phyloP scores from a whole-genome alignment of 1,140 invertebrate species.

The Orchesella cincta region DNA sequence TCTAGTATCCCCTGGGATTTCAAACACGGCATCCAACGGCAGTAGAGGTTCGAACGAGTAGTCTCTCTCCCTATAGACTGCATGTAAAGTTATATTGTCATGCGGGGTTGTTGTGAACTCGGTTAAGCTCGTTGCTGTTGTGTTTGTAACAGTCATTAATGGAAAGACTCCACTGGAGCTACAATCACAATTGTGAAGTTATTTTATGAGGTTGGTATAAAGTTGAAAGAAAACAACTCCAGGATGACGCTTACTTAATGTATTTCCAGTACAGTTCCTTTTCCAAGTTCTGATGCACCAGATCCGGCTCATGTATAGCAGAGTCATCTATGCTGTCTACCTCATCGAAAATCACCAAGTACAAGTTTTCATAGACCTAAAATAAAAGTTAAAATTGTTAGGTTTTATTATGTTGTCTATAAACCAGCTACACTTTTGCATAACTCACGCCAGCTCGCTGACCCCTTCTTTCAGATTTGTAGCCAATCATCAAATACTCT shows the following conservation, averaged over 20 bases:
- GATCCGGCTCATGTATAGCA: neutral
- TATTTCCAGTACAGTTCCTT: conserved; percentile 19
- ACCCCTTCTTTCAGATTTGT: neutral
- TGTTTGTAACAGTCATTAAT: neutral
- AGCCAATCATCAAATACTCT: conserved; percentile 13
- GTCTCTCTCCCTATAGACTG: neutral
- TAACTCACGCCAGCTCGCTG: neutral
- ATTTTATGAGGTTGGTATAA: too few species aligned
- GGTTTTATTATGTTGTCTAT: too few species aligned
- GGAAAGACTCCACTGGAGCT: neutral
- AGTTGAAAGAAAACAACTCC: too few species aligned
- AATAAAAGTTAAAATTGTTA: too few species aligned
- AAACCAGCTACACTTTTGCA: too few species aligned
- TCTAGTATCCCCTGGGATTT: neutral
- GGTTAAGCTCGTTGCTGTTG: neutral
- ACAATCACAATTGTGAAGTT: neutral
- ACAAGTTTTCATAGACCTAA: neutral
- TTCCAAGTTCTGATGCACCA: conserved; percentile 13
- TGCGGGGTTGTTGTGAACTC: neutral
- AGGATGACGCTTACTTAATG: neutral
- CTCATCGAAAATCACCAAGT: neutral
- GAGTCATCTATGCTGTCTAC: neutral
- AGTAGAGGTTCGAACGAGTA: neutral
- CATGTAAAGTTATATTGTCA: neutral
- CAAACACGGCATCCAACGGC: neutral